phyloP scores from a whole-genome alignment of 2,888 invertebrate species.

The Aproaerema taeniolella region DNA sequence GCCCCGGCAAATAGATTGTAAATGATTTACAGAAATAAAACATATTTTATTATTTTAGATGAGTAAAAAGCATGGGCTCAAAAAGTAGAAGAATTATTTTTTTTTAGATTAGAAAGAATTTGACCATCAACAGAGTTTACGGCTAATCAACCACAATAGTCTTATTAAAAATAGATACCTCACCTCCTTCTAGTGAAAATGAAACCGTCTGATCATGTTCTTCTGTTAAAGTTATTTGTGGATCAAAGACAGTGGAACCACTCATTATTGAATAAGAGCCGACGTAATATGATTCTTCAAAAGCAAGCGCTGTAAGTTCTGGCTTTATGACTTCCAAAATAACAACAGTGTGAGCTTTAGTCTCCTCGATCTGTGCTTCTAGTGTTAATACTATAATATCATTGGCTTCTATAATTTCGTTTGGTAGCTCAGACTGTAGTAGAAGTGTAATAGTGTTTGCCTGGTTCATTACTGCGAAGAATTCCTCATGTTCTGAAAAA shows the following conservation, averaged over 20 bases:
- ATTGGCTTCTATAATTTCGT: conserved; percentile 20
- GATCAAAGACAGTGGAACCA: conserved; percentile 8
- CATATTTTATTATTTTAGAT: no score
- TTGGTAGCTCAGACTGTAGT: conserved; percentile 19
- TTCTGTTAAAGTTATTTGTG: conserved; percentile 19
- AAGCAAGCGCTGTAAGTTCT: conserved; percentile 18
- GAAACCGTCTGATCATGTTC: conserved; percentile 19
- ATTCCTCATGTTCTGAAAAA: conserved; percentile 30
- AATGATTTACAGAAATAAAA: no score
- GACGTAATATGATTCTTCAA: conserved; percentile 25
- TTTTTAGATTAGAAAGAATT: no score
- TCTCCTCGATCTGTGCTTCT: conserved; percentile 20
- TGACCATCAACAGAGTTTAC: no score
- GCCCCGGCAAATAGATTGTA: no score
- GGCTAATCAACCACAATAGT: no score
- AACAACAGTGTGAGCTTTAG: conserved; percentile 20
- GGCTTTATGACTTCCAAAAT: conserved; percentile 16
- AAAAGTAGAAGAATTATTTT: no score
- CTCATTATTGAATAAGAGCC: conserved; percentile 20
- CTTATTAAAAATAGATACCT: no score
- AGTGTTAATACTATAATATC: conserved; percentile 27
- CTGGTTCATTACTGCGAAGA: conserved; percentile 27
- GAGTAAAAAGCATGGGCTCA: no score
- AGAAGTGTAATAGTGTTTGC: conserved; percentile 17
- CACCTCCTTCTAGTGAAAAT: conserved; percentile 20